Percentiles rank a stretch among this genome's conserved stretches.
These are phyloP conservation scores for Thymelicus lineola DNA, from an alignment of 2,888 invertebrate species.

Conservation along the genomic window DNA sequence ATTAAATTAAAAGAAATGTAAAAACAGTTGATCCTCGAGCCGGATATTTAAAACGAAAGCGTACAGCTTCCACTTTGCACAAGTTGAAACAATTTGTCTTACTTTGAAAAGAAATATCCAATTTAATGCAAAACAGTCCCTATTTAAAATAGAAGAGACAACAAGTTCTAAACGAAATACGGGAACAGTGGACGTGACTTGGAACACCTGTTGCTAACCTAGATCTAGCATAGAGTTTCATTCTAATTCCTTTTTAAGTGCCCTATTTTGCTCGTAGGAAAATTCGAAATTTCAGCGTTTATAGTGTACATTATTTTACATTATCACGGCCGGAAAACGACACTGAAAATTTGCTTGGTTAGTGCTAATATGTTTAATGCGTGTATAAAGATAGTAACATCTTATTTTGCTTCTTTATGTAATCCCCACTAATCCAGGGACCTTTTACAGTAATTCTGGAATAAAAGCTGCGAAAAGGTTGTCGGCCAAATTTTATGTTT, in stretches of 20 bases:
- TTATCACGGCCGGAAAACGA: background rate
- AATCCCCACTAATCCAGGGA: too few species aligned
- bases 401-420: too few species aligned
- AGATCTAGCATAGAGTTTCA: conserved; percentile 38
- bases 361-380: background rate
- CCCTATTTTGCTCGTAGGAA: conserved; percentile 19
- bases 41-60: conserved; percentile 19
- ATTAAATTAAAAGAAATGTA: conserved; percentile 14
- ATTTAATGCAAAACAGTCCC: conserved; percentile 34
- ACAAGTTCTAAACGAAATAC: conserved; percentile 35
- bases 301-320: background rate
- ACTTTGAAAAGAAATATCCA: conserved; percentile 32
- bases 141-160: conserved; percentile 31
- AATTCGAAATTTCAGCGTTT: conserved; percentile 13
- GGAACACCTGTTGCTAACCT: conserved; percentile 46
- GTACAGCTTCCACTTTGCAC: conserved; percentile 23
- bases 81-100: conserved; percentile 38
- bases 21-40: conserved; percentile 29
- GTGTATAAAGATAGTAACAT: too few species aligned
- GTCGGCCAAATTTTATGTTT: too few species aligned
- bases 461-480: too few species aligned
- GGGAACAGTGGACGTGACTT: conserved; percentile 40
- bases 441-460: too few species aligned
- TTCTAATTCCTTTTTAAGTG: conserved; percentile 33
- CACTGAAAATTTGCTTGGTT: background rate